Conservation (phyloP, 2,797 vertebrate genomes). For the Cyclura pinguis region DNA sequence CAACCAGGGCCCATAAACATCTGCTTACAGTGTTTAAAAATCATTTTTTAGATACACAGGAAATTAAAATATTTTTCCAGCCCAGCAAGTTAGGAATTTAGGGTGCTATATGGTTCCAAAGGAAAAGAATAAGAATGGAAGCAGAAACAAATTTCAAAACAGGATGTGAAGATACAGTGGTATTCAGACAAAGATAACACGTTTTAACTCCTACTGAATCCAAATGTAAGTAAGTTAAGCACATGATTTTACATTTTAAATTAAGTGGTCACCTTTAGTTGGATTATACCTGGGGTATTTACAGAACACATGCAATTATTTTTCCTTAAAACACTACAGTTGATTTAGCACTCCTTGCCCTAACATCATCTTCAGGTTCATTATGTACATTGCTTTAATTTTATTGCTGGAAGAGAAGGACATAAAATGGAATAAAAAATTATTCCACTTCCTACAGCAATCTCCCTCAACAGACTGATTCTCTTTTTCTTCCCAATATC, state of each 20-base stretch:
- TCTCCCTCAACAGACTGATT: background rate
- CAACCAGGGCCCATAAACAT: background rate
- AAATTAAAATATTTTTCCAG: background rate
- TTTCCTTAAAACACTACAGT: background rate
- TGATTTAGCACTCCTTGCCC: background rate
- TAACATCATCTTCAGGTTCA: background rate
- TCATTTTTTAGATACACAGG: too few species aligned
- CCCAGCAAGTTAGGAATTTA: background rate
- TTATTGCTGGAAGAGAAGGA: background rate
- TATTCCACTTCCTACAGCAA: background rate
- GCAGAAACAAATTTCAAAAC: background rate
- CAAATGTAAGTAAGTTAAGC: background rate
- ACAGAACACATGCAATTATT: background rate
- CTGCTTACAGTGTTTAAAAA: background rate
- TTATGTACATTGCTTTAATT: background rate
- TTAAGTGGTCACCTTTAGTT: background rate
- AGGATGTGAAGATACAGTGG: background rate
- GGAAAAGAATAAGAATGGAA: background rate
- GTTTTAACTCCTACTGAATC: background rate
- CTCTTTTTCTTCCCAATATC: background rate
- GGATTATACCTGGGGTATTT: background rate
- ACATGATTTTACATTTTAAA: background rate
- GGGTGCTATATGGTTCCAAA: background rate
- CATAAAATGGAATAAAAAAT: background rate
- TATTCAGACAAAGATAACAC: background rate